These are phyloP conservation scores for Apotomis capreana DNA, from an alignment of 2,888 invertebrate genomes.

Conservation along the genomic window DNA sequence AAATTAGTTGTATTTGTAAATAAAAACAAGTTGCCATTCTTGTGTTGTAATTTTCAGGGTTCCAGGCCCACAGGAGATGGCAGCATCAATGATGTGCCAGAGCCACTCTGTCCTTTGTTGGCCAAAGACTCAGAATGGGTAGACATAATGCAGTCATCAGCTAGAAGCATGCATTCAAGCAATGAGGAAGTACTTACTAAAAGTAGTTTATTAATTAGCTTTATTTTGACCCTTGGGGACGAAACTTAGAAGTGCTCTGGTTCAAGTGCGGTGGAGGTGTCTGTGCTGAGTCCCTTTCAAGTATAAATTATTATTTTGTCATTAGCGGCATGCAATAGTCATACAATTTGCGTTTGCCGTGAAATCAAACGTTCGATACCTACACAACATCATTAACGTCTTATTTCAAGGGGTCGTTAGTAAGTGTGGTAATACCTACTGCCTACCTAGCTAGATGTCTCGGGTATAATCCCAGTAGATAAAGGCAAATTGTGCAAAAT, in stretches of 20 bases:
- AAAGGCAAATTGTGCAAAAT: no score
- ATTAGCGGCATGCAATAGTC: no score
- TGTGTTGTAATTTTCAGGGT: slow-evolving; percentile 47
- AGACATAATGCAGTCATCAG: slow-evolving; percentile 62
- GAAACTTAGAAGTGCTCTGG: neutral
- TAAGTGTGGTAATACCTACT: no score
- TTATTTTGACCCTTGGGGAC: neutral
- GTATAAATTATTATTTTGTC: no score
- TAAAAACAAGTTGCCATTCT: neutral
- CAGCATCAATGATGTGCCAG: slow-evolving; percentile 45
- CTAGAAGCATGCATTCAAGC: slow-evolving; percentile 51
- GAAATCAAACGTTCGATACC: no score
- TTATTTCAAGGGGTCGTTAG: no score
- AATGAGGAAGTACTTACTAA: slow-evolving; percentile 64
- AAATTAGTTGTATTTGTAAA: neutral
- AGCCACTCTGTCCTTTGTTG: slow-evolving; percentile 64
- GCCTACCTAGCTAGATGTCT: no score
- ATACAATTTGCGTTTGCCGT: no score
- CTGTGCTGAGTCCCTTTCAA: no score
- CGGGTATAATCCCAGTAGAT: no score
- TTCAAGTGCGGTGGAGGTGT: neutral
- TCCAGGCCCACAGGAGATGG: slow-evolving; percentile 47
- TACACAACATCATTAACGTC: no score
- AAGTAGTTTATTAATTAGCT: neutral
- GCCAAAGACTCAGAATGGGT: slow-evolving; percentile 81